Conservation (phyloP, 2,888 invertebrate species). For the Glaucopsyche alexis region DNA sequence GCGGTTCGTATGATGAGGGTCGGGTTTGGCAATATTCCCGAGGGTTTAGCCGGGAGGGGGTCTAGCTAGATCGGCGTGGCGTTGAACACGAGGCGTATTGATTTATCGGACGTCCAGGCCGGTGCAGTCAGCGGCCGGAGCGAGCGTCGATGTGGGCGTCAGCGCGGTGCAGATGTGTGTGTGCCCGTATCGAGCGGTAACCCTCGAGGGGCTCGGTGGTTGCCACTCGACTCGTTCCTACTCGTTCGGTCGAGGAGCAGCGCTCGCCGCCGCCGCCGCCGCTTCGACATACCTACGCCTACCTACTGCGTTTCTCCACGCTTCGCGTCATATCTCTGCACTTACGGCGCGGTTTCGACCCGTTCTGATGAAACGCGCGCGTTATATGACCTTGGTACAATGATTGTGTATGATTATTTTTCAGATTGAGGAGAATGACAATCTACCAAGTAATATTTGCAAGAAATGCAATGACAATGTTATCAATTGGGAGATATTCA, state of each 20-base stretch:
- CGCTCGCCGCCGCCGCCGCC: conserved; percentile 55
- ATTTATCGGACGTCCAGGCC: conserved; percentile 77
- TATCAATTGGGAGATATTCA: conserved; percentile 84
- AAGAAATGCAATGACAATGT: conserved; percentile 82
- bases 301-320: conserved; percentile 77
- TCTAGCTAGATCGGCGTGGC: conserved; percentile 61
- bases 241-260: conserved; percentile 76
- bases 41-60: conserved; percentile 72
- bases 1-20: conserved; percentile 71
- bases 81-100: conserved; percentile 71
- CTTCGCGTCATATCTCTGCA: conserved; percentile 67
- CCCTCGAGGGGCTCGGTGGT: conserved; percentile 76
- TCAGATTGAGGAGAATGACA: conserved; percentile 83
- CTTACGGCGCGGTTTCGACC: conserved; percentile 71
- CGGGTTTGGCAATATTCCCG: conserved; percentile 72
- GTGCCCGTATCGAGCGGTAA: conserved; percentile 78
- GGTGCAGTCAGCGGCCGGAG: conserved; percentile 69
- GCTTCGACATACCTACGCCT: conserved; percentile 73
- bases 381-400: conserved; percentile 62
- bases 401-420: conserved; percentile 74
- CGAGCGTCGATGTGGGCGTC: conserved; percentile 75
- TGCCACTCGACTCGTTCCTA: conserved; percentile 78
- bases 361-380: conserved; percentile 73
- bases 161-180: conserved; percentile 60
- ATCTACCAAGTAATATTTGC: conserved; percentile 83